phyloP scores from a whole-genome alignment of 2,797 vertebrate species.

The Sorex maritimensis region DNA sequence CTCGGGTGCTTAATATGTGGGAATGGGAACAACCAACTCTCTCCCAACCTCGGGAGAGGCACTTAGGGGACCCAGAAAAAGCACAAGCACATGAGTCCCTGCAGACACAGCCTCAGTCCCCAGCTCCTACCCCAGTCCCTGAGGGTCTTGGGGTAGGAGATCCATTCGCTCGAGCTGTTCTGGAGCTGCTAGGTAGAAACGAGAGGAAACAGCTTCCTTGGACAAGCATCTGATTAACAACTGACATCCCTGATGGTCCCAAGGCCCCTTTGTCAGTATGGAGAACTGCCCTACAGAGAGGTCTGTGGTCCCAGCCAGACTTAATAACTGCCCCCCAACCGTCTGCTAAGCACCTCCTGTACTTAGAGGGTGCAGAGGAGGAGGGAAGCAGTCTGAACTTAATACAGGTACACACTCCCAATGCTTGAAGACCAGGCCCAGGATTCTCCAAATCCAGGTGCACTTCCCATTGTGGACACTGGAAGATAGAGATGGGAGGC shows the following conservation, averaged over 20 bases:
- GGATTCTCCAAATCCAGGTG: no score
- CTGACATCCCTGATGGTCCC: neutral
- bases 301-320: neutral
- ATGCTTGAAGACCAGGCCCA: neutral
- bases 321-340: neutral
- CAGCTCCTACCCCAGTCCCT: no score
- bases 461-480: neutral
- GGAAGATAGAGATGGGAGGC: neutral
- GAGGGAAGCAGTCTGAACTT: neutral
- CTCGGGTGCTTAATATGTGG: neutral
- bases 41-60: no score
- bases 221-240: neutral
- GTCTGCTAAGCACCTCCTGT: neutral
- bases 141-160: neutral
- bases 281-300: neutral
- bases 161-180: neutral
- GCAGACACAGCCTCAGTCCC: neutral
- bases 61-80: no score
- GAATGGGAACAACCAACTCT: neutral
- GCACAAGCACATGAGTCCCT: neutral
- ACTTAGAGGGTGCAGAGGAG: neutral
- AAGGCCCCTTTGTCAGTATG: neutral
- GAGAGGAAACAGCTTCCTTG: neutral
- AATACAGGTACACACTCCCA: neutral
- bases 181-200: neutral